These are phyloP conservation scores for Parazoanthus darwini DNA, from an alignment of 92 coral and sea anemone genomes.

Conservation along the genomic window DNA sequence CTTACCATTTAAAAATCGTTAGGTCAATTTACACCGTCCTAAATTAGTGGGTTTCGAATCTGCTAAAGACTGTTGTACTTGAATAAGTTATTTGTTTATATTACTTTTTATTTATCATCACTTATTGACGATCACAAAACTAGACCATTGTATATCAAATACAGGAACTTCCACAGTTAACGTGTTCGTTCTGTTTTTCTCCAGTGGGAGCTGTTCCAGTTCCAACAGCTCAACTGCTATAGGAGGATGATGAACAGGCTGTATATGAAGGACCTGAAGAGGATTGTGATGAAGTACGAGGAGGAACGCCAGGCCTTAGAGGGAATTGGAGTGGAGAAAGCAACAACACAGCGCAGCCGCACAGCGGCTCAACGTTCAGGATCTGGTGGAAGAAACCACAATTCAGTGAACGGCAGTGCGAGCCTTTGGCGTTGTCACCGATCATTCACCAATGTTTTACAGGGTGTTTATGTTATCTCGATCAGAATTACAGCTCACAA, in stretches of 20 bases:
- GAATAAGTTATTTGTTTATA: too few species aligned
- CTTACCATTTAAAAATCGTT: too few species aligned
- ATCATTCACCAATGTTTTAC: too few species aligned
- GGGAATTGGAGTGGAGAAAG: conserved; percentile 71
- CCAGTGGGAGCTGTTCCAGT: conserved; percentile 98
- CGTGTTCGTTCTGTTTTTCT: neutral
- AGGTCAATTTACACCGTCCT: too few species aligned
- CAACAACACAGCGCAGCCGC: conserved; percentile 70
- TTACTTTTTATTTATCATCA: too few species aligned
- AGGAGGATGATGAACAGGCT: conserved; percentile 87
- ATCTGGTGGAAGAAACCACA: conserved; percentile 3
- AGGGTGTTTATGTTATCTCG: too few species aligned
- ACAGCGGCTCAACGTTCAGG: conserved; percentile 11
- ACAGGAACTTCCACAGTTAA: neutral
- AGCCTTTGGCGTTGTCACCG: neutral
- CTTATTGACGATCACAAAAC: neutral
- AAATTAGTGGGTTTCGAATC: too few species aligned
- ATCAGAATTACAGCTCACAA: too few species aligned
- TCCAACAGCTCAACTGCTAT: conserved; percentile 92
- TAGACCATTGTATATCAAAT: neutral
- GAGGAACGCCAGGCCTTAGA: conserved; percentile 86
- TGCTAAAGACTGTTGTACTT: too few species aligned
- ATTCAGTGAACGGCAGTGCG: neutral
- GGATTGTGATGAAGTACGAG: conserved; percentile 88
- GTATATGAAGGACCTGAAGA: conserved; percentile 91